Evolutionary conservation across 2,888 invertebrate genomes (phyloP).

Genomic region (Chorisops tibialis): DNA sequence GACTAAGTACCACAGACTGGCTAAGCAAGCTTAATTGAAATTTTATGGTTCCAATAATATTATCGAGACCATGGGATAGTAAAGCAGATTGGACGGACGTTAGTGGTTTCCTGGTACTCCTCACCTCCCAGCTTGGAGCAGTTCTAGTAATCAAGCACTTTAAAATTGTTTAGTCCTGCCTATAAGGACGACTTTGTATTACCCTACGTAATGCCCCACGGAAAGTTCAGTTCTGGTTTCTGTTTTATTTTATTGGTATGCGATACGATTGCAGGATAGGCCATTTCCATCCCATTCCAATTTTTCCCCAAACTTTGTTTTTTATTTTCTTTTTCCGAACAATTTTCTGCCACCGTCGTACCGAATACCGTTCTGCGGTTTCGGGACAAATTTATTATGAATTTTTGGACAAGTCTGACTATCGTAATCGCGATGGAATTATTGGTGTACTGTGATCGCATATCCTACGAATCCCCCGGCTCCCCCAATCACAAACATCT

Average conservation of each 20-base stretch:
- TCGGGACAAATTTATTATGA: constrained; percentile 4
- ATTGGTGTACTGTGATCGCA: no score
- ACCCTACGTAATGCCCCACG: no score
- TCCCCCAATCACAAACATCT: no score
- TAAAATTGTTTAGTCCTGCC: not conserved
- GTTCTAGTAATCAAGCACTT: not conserved
- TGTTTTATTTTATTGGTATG: constrained; percentile 9
- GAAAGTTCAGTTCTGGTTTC: not conserved
- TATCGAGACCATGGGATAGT: constrained; percentile 3
- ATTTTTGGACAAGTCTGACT: not conserved
- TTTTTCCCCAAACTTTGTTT: no score
- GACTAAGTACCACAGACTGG: not conserved
- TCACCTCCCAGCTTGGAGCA: not conserved
- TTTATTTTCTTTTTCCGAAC: no score
- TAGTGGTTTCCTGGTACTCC: not conserved
- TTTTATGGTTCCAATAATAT: constrained; percentile 15
- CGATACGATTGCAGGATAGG: not conserved
- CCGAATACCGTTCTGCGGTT: not conserved
- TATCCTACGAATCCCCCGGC: no score
- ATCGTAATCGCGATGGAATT: no score
- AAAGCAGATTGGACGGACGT: no score
- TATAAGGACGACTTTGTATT: not conserved
- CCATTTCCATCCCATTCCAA: no score
- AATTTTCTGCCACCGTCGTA: not conserved
- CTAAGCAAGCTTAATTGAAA: constrained; percentile 17